Evolutionary conservation across 1,140 invertebrate genomes (phyloP), one percentile per base, ranked within the genome.

Genomic region (Chrysopa pallens): DNA sequence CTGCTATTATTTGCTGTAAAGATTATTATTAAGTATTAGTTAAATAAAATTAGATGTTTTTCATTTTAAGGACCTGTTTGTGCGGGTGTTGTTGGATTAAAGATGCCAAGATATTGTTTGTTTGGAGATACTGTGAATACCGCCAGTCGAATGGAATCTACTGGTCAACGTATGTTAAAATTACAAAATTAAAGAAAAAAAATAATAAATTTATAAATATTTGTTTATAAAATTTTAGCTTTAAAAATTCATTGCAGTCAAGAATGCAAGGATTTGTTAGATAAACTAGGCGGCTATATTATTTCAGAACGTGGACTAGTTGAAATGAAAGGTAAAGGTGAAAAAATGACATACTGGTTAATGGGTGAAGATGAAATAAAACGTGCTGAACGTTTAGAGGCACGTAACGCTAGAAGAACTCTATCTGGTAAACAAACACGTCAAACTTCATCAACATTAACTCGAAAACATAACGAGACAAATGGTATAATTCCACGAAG

Each of bases 71-170:
- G 74, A 14, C 79, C 81, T 8, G 83, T 86, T 8, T 86, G 83
- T 52, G 84, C 85, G 0, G 88, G 87, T 6, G 86, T 92, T 0
- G 87, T 93, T 0, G 87, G 87, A 0, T 58, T 84, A 13, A 88
- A 87, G 59, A 91, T 91, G 86, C 88, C 88, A 0, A 66, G 86
- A 39, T 93, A 90, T 56, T 91, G 87, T 58, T 62, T 93, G 1
- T 88, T 88, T 54, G 87, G 87, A 0, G 87, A 92, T 51, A 90
- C 87, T 0, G 86, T 95, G 6, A 95, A 95, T 59, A 93, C 87
- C 0, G 86, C 90, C 0, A 89, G 84, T 15, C 69, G 90, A 39
- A 93, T 95, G 89, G 90, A 94, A 65, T 92, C 88, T 0, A 89
- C 81, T 29, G 86, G 87, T 29, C 70, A 74, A 48, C 68, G 76